Conservation (phyloP, 2,113 vertebrate species). For the Neolamprologus falcicula region DNA sequence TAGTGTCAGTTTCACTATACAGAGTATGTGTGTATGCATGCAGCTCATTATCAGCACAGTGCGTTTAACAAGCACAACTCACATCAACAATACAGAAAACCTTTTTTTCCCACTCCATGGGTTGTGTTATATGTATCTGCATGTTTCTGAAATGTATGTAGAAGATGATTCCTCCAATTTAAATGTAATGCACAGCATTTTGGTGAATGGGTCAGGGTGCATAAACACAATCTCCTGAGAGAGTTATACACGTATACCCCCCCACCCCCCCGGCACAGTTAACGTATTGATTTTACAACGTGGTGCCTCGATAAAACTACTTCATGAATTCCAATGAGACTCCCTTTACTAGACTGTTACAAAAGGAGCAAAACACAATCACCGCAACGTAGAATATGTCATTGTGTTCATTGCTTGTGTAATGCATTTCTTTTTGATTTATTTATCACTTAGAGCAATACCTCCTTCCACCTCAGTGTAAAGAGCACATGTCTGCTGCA, state of each 20-base stretch:
- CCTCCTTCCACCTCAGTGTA: background rate
- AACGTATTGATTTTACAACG: constrained; percentile 63
- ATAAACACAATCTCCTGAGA: constrained; percentile 59
- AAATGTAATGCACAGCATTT: constrained; percentile 51
- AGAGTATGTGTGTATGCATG: background rate
- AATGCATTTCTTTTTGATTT: constrained; percentile 44
- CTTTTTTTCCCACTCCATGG: background rate
- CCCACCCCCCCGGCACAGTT: constrained; percentile 1
- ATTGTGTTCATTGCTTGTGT: constrained; percentile 48
- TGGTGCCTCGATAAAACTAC: constrained; percentile 50
- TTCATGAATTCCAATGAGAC: constrained; percentile 72
- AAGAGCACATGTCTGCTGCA: background rate
- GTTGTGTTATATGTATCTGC: background rate
- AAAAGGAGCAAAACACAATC: constrained; percentile 54
- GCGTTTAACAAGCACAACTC: background rate
- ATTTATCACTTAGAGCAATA: constrained; percentile 18
- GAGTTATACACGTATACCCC: background rate
- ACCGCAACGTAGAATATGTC: constrained; percentile 20
- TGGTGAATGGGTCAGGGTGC: constrained; percentile 52
- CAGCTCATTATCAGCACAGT: background rate
- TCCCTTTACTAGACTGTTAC: constrained; percentile 27
- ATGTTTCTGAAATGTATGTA: constrained; percentile 25
- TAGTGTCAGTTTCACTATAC: background rate
- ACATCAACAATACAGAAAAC: background rate
- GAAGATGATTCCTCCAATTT: constrained; percentile 52